phyloP scores from a whole-genome alignment of 2,113 vertebrate species.

The Caloenas nicobarica region DNA sequence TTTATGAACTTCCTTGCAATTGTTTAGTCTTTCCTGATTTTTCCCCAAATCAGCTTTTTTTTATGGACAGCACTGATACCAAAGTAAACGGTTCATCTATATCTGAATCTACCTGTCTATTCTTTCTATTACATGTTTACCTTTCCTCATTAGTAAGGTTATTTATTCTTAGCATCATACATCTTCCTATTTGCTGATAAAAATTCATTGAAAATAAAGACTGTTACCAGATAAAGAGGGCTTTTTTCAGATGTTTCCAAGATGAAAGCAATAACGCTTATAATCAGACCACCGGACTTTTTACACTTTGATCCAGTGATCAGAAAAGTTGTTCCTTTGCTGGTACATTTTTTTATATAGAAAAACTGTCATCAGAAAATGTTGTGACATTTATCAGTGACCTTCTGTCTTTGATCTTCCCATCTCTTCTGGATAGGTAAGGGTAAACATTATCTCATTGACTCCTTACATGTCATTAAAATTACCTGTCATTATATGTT shows the following conservation, averaged over 20 bases:
- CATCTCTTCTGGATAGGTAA: background rate
- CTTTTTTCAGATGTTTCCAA: background rate
- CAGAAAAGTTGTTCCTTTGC: background rate
- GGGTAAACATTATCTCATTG: background rate
- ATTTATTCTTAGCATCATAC: background rate
- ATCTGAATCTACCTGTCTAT: background rate
- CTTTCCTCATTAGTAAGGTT: background rate
- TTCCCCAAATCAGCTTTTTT: background rate
- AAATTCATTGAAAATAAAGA: background rate
- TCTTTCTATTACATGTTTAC: background rate
- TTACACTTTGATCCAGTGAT: background rate
- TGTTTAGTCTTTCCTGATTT: background rate
- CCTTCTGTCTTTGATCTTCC: background rate
- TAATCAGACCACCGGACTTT: background rate
- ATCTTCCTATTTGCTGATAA: background rate
- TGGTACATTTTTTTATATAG: background rate
- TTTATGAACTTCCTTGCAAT: background rate
- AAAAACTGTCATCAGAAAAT: background rate
- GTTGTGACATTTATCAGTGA: background rate
- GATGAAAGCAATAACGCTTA: background rate
- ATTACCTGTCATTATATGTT: background rate
- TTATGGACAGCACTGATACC: background rate
- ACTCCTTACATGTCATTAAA: background rate
- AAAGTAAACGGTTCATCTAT: fast-evolving
- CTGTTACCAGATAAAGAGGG: background rate